Percentiles rank a stretch among this genome's conserved stretches.
These are phyloP conservation scores for Paramuricea clavata DNA, from an alignment of 92 coral and sea anemone genomes.

Conservation along the genomic window DNA sequence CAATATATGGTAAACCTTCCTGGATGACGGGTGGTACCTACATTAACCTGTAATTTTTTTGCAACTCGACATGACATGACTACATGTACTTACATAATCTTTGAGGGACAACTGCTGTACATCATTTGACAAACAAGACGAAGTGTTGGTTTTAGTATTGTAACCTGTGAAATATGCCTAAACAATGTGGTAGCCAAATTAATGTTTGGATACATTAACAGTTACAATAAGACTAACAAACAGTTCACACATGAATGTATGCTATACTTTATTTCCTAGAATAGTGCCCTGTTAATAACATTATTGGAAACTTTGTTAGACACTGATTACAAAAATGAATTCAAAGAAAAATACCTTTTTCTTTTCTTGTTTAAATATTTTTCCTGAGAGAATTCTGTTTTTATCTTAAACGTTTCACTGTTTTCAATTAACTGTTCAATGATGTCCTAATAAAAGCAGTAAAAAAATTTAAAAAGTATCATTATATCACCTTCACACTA, in stretches of 20 bases:
- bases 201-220: no score
- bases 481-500: not conserved
- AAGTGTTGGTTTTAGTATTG: conserved; percentile 82
- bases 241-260: no score
- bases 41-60: no score
- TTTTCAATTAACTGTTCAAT: conserved; percentile 93
- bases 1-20: no score
- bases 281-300: not conserved
- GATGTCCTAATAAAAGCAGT: conserved; percentile 70
- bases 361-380: conserved; percentile 92
- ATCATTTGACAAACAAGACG: conserved; percentile 82
- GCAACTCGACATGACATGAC: not conserved
- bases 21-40: no score
- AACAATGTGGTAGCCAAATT: no score
- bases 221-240: no score
- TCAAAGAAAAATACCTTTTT: conserved; percentile 72
- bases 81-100: conserved; percentile 74
- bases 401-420: conserved; percentile 90
- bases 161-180: conserved; percentile 80
- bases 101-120: conserved; percentile 75
- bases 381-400: conserved; percentile 97
- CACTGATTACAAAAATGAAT: no score
- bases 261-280: not conserved
- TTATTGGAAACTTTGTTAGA: no score
- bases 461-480: not conserved